These are phyloP conservation scores for Drosophila paramelanica DNA, from an alignment of 2,888 invertebrate genomes.

Conservation along the genomic window DNA sequence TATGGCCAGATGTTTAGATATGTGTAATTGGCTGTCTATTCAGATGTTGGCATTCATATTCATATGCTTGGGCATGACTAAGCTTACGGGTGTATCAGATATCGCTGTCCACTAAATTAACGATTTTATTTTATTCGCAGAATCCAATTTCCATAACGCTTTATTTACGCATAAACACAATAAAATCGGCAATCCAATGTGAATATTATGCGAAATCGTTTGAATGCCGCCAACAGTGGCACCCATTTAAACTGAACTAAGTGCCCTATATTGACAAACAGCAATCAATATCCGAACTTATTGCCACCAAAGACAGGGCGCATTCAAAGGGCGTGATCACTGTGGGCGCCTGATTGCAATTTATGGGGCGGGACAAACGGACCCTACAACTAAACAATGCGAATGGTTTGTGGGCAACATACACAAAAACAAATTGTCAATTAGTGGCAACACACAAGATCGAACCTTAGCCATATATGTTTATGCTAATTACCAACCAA, in stretches of 20 bases:
- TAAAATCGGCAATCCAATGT: constrained; percentile 60
- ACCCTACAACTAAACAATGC: too few species aligned
- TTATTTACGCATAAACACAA: constrained; percentile 61
- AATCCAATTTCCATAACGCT: constrained; percentile 51
- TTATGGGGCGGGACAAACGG: constrained; percentile 11
- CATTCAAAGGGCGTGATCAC: constrained; percentile 5
- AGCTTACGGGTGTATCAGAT: constrained; percentile 30
- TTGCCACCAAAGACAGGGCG: not conserved
- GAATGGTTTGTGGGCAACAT: not conserved
- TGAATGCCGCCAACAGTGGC: constrained; percentile 58
- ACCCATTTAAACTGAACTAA: constrained; percentile 35
- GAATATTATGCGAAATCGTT: constrained; percentile 63
- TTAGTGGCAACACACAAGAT: constrained; percentile 34
- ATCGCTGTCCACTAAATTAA: constrained; percentile 51
- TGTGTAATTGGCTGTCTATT: constrained; percentile 23
- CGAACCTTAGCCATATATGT: constrained; percentile 14
- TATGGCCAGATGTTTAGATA: constrained; percentile 19
- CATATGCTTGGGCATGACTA: constrained; percentile 47
- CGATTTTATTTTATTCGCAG: constrained; percentile 36
- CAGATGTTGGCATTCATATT: constrained; percentile 43
- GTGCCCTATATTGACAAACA: constrained; percentile 31
- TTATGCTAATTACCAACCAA: constrained; percentile 56
- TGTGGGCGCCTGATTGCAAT: constrained; percentile 33
- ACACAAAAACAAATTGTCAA: constrained; percentile 47
- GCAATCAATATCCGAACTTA: constrained; percentile 6